Percentiles rank a stretch among this genome's conserved stretches.
phyloP scores from a whole-genome alignment of 2,113 vertebrate species.

The Etheostoma cragini region DNA sequence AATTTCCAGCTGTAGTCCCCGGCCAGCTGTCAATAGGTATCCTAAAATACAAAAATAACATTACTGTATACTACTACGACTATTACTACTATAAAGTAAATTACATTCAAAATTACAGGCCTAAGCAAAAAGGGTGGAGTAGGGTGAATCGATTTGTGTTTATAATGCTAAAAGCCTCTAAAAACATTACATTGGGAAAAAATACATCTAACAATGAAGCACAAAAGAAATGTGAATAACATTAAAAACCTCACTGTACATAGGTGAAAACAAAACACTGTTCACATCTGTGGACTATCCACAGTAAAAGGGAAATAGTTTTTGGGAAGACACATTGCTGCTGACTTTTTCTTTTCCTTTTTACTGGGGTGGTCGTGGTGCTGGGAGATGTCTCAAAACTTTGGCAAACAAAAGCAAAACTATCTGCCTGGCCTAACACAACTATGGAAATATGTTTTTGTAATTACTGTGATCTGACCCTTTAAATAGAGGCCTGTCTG shows the following conservation, averaged over 20 bases:
- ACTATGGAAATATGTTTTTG: constrained; percentile 30
- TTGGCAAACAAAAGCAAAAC: not conserved
- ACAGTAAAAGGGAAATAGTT: not conserved
- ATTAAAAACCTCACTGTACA: not conserved
- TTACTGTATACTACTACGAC: too few relatives aligned
- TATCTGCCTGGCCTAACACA: not conserved
- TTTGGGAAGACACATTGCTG: not conserved
- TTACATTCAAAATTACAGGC: too few relatives aligned
- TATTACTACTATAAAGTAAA: too few relatives aligned
- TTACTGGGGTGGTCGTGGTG: not conserved
- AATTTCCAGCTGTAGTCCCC: too few relatives aligned
- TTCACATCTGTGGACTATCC: not conserved
- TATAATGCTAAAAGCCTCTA: not conserved
- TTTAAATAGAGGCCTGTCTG: constrained; percentile 23
- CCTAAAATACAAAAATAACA: too few relatives aligned
- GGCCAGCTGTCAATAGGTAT: too few relatives aligned
- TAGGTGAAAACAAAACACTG: not conserved
- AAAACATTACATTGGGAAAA: not conserved
- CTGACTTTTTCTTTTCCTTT: not conserved
- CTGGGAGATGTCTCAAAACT: not conserved
- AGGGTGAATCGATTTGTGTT: not conserved
- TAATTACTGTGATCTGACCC: constrained; percentile 24
- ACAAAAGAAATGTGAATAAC: not conserved
- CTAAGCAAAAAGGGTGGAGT: not conserved
- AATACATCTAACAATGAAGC: not conserved